These are phyloP conservation scores for Apodemia zela DNA, from an alignment of 2,888 invertebrate genomes.

Conservation along the genomic window DNA sequence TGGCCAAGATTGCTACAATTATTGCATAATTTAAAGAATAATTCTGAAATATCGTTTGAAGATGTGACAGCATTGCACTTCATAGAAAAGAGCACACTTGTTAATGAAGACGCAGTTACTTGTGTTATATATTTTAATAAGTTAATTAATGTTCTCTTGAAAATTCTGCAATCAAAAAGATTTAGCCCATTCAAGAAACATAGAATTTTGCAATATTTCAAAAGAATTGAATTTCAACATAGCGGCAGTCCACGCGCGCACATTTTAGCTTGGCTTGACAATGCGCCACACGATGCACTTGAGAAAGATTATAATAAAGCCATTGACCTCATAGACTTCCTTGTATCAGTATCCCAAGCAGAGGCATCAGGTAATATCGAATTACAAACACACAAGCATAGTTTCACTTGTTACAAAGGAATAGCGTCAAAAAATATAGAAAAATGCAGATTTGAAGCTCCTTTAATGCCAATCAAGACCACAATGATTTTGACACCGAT, in stretches of 20 bases:
- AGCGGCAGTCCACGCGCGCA: conserved; percentile 38
- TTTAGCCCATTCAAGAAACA: conserved; percentile 37
- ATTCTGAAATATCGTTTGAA: conserved; percentile 9
- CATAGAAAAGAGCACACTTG: conserved; percentile 25
- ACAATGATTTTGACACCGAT: conserved; percentile 29
- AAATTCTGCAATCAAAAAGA: conserved; percentile 33
- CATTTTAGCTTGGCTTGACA: conserved; percentile 36
- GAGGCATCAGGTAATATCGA: conserved; percentile 37
- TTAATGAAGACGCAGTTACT: conserved; percentile 35
- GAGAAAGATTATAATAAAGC: conserved; percentile 33
- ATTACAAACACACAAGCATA: conserved; percentile 33
- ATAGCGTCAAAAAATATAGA: conserved; percentile 21
- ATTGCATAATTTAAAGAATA: conserved; percentile 34
- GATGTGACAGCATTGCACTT: neutral
- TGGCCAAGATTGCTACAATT: conserved; percentile 36
- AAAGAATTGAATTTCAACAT: conserved; percentile 40
- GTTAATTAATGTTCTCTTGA: conserved; percentile 34
- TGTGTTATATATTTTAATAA: conserved; percentile 40
- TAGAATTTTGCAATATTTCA: conserved; percentile 36
- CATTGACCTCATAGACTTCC: conserved; percentile 36
- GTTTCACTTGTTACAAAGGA: conserved; percentile 26
- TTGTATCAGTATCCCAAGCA: conserved; percentile 34
- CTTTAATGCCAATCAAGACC: conserved; percentile 23
- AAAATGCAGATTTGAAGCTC: conserved; percentile 42
- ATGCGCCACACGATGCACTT: conserved; percentile 33